Base-by-base conservation (phyloP, 2,113 vertebrate species). In the Phrynosoma blainvillii region DNA sequence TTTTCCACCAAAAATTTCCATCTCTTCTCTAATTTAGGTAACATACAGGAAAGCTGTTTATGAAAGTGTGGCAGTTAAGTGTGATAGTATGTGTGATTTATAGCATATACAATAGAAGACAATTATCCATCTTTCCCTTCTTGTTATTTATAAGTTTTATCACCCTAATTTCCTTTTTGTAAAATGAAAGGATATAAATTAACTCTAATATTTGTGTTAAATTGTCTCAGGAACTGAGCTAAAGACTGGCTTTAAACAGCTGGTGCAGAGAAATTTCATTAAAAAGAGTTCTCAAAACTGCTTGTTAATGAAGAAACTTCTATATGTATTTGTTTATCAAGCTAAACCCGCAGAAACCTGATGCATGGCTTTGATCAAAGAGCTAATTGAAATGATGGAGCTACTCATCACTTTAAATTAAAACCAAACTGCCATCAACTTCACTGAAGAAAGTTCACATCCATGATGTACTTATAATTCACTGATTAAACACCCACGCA, bases 401-500 rank as follows among this genome's bases (percentile, higher is more conserved):
- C 71, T 83, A 20, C 14, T 8, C 73, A 76, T 76, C 0, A 80
- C 90, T 92, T 93, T 32, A 91, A 89, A 93, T 93, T 93, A 92
- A 91, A 95, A 12, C 87, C 92, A 90, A 93, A 92, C 90, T 90
- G 0, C 87, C 73, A 82, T 65, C 89, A 86, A 83, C 91, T 93
- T 75, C 87, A 23, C 32, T 18, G 27, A 91, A 88, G 91, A 75
- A 80, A 32, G 88, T 90, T 90, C 88, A 89, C 79, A 11, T 81
- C 88, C 91, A 90, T 93, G 73, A 89, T 90, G 92, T 88, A 21
- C 56, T 87, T 87, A 42, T 13, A 82, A 70, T n/a, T 88, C 74
- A 3, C 12, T 5, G 76, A 71, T 68, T 0, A 1, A 27, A 78
- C 47, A 23, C 52, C 40, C 21, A 30, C 1, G 0, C 2, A 77